Evolutionary conservation across 2,888 invertebrate species (phyloP), one percentile per base, ranked within the genome.

Genomic region (Mimachlamys varia): DNA sequence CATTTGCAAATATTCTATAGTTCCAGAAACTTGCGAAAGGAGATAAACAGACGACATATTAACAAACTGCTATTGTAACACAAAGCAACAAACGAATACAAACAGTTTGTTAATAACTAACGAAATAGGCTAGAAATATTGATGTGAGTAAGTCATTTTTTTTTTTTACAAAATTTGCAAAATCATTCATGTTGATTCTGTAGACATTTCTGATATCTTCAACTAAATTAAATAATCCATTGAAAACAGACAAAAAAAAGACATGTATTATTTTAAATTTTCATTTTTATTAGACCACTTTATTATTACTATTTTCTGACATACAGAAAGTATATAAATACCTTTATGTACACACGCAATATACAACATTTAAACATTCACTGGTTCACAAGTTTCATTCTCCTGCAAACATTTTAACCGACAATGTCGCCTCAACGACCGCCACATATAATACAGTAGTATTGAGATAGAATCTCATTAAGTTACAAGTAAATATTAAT

Each of bases 331-430:
- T 76, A n/a, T 27, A 62, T 62, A 62, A 62, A 62, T 62, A 76
- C 27, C 76, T 33, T 76, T 76, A 76, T 44, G 44, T 76, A 76
- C 76, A 76, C 62, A 62, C 62, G 62, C 62, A 62, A 62, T 62
- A 62, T 62, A 62, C 76, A 76, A 76, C 76, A 76, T 27, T 12
- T 76, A 76, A 33, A 76, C 76, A 33, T 76, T 27, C 76, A 76
- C 76, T 33, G 33, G 33, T 76, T 76, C 62, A 62, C 62, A n/a
- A 22, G 44, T 44, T 44, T 44, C 44, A 62, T 62, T 62, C 76
- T 76, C 27, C 33, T 76, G 27, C 3, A 58, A 58, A 58, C 58
- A 22, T 22, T 19, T 27, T 76, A 76, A 22, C 76, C 76, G 33
- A 76, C 76, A 33, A 33, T 27, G 55, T 17, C 58, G 58, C n/a